phyloP scores from a whole-genome alignment of 2,113 vertebrate genomes.

The Vidua chalybeata region DNA sequence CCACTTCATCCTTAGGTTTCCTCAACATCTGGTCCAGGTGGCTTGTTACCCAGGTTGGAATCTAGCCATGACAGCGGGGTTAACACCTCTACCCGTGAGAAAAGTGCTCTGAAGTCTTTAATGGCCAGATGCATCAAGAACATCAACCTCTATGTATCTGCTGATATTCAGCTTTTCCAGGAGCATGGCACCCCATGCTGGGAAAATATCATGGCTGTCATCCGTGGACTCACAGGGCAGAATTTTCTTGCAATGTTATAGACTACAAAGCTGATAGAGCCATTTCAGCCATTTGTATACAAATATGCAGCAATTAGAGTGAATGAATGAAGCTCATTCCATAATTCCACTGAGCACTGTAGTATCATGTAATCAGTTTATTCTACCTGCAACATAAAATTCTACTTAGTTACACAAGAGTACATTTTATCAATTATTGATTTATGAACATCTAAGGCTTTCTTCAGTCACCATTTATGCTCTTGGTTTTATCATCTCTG shows the following conservation, averaged over 20 bases:
- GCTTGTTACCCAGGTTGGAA: constrained; percentile 32
- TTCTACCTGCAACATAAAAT: constrained; percentile 64
- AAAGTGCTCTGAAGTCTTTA: constrained; percentile 31
- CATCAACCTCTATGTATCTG: constrained; percentile 11
- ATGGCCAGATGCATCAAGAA: constrained; percentile 1
- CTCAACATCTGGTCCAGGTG: constrained; percentile 40
- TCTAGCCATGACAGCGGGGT: constrained; percentile 25
- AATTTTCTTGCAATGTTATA: constrained; percentile 31
- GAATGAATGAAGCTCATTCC: constrained; percentile 45
- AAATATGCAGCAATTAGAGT: constrained; percentile 58
- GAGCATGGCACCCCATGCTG: not conserved
- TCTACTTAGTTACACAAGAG: constrained; percentile 65
- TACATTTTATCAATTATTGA: constrained; percentile 72
- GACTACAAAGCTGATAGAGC: not conserved
- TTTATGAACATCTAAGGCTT: constrained; percentile 69
- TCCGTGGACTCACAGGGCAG: constrained; percentile 4
- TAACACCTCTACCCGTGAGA: constrained; percentile 40
- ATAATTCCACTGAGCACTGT: constrained; percentile 55
- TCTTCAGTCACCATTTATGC: constrained; percentile 61
- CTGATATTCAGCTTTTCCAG: not conserved
- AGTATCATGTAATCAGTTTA: constrained; percentile 65
- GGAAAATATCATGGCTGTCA: constrained; percentile 43
- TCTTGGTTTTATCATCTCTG: constrained; percentile 67
- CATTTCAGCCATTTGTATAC: constrained; percentile 52
- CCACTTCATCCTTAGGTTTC: not conserved